Evolutionary conservation across 1,140 invertebrate genomes (phyloP).

Genomic region (Pollicipes pollicipes): DNA sequence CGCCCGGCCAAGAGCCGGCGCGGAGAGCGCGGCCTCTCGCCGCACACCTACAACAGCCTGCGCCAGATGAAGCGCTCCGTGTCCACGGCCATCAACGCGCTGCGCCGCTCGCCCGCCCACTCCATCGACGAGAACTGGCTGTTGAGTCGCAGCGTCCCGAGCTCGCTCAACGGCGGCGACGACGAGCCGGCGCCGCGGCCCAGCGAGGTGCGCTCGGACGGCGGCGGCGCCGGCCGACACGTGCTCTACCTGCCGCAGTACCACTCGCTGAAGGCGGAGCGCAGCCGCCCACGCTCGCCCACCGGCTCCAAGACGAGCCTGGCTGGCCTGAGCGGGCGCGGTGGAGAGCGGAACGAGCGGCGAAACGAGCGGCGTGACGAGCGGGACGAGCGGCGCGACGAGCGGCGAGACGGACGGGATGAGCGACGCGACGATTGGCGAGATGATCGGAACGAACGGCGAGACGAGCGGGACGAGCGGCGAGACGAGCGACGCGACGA

Average conservation of each 20-base stretch:
- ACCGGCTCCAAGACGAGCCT: not conserved
- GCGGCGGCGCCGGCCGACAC: not conserved
- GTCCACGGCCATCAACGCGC: slow-evolving; percentile 39
- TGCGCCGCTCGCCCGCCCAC: slow-evolving; percentile 5
- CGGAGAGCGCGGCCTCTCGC: not conserved
- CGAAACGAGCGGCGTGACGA: not conserved
- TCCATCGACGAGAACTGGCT: slow-evolving; percentile 30
- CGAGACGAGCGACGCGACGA: too few species aligned
- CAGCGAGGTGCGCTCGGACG: not conserved
- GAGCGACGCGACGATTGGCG: not conserved
- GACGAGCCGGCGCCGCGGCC: not conserved
- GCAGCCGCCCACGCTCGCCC: too few species aligned
- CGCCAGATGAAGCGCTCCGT: slow-evolving; percentile 36
- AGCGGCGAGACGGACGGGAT: not conserved
- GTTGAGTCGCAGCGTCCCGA: slow-evolving; percentile 53
- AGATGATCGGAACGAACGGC: not conserved
- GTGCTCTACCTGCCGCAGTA: not conserved
- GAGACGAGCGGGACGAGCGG: not conserved
- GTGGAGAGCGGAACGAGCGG: too few species aligned
- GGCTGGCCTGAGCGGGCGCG: too few species aligned
- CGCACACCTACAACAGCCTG: slow-evolving; percentile 18
- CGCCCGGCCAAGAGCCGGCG: not conserved
- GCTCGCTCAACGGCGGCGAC: not conserved
- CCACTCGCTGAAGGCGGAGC: not conserved
- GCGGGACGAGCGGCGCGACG: not conserved